Conservation (phyloP, 2,797 vertebrate species). For the Urosaurus nigricauda region DNA sequence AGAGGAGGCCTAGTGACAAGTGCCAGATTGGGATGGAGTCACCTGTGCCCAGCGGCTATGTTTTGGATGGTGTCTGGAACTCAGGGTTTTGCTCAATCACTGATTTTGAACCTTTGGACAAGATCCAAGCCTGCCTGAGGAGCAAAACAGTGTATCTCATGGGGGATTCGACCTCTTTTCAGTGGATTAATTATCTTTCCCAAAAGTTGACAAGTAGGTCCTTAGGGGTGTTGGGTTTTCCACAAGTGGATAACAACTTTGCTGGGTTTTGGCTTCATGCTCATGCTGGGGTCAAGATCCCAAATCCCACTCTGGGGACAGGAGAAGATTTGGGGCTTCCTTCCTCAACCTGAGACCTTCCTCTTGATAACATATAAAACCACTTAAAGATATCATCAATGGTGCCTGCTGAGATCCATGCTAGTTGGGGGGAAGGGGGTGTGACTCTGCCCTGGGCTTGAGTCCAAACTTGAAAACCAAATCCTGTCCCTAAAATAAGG, state of each 20-base stretch:
- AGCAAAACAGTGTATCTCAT: constrained; percentile 56
- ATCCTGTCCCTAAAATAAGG: no score
- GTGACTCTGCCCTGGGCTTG: no score
- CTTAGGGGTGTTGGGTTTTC: background rate
- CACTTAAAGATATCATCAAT: no score
- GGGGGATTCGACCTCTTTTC: constrained; percentile 50
- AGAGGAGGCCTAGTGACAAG: background rate
- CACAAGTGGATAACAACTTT: no score
- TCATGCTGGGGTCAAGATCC: background rate
- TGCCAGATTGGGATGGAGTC: constrained; percentile 41
- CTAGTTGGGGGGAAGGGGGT: no score
- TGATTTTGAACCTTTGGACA: constrained; percentile 8
- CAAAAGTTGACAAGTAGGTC: constrained; percentile 53
- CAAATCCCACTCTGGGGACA: no score
- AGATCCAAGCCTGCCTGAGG: constrained; percentile 52
- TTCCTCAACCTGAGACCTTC: no score
- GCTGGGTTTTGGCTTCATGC: background rate
- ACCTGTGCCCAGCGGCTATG: constrained; percentile 48
- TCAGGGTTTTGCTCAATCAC: constrained; percentile 38
- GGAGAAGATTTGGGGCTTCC: background rate
- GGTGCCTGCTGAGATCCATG: no score
- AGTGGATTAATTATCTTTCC: constrained; percentile 53
- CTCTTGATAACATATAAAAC: no score
- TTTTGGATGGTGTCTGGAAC: constrained; percentile 37
- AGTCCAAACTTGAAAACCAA: no score